phyloP scores from a whole-genome alignment of 2,888 invertebrate genomes.

The Latheticus oryzae region DNA sequence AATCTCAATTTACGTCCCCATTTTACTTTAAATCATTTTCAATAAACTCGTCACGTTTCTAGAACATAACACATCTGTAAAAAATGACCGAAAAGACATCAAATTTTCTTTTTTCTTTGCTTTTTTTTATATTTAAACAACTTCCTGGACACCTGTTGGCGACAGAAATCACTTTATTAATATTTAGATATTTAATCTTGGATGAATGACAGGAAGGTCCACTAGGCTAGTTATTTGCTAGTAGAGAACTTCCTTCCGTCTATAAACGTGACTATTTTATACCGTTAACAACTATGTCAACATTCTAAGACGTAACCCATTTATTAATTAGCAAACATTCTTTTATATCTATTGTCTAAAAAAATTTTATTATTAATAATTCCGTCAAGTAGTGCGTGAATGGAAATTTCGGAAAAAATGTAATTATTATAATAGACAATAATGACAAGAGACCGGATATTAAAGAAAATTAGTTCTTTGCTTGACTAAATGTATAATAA shows the following conservation, averaged over 20 bases:
- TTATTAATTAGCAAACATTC: constrained; percentile 4
- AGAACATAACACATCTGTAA: no score
- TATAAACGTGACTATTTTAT: constrained; percentile 25
- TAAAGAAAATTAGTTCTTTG: no score
- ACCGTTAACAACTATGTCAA: constrained; percentile 26
- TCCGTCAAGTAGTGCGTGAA: no score
- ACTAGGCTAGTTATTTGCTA: constrained; percentile 28
- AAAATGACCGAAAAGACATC: no score
- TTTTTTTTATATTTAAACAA: no score
- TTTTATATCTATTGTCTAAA: not conserved
- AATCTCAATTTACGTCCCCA: constrained; percentile 7
- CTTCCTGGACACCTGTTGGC: no score
- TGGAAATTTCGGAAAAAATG: no score
- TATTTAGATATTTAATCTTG: constrained; percentile 10
- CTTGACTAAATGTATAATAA: no score
- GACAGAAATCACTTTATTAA: constrained; percentile 11
- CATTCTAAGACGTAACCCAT: constrained; percentile 15
- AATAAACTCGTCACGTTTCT: not conserved
- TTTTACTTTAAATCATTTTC: constrained; percentile 1
- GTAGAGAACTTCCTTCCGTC: constrained; percentile 32
- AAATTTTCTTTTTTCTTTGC: no score
- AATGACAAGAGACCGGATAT: no score
- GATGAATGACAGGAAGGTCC: constrained; percentile 26
- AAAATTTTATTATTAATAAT: no score
- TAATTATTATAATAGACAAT: no score